Evolutionary conservation across 92 coral and sea anemone genomes (phyloP), one percentile per base, ranked within the genome.

Genomic region (Heteractis magnifica): DNA sequence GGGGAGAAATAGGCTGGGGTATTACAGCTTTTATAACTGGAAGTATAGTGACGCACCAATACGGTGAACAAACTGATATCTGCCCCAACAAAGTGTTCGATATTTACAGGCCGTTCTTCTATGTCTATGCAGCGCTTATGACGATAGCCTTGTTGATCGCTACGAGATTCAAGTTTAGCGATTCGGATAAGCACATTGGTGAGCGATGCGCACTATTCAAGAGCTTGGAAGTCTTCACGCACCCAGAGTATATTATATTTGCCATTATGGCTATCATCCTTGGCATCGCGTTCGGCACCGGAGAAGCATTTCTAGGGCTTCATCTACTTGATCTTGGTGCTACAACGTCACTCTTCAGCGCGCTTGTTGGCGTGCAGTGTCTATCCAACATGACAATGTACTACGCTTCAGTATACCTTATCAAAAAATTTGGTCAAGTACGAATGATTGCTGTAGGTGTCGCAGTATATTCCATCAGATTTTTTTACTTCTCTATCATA

Each of bases 1-100:
- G 98, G 98, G 95, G 95, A 5, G 91, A 92, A 52, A 85, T 95
- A 9, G 98, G 98, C 4, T 95, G 92, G 95, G 98, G 98, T 2
- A 52, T 94, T 0, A 87, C 89, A 81, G 97, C 98, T 10, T 92
- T 95, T 77, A 88, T 94, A 44, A 90, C 98, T n/a, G 98, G 98
- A 44, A 85, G 89, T 49, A 85, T 95, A 14, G 94, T 95, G 55
- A 89, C 92, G 75, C 88, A 89, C 50, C 93, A 93, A 79, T 91
- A 94, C 65, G 77, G 90, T 21, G 88, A 88, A 23, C 91, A 85
- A 68, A 87, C 88, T 12, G 98, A 95, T 50, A 88, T 95, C 18
- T 95, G 98, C 84, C 98, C 98, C 13, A 92, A 92, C 53, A 86
- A 89, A 62, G 92, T 94, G 58, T 94, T 77, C 77, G 94, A 95